Evolutionary conservation across 1,140 invertebrate genomes (phyloP).

Genomic region (Papilio aristodemus): DNA sequence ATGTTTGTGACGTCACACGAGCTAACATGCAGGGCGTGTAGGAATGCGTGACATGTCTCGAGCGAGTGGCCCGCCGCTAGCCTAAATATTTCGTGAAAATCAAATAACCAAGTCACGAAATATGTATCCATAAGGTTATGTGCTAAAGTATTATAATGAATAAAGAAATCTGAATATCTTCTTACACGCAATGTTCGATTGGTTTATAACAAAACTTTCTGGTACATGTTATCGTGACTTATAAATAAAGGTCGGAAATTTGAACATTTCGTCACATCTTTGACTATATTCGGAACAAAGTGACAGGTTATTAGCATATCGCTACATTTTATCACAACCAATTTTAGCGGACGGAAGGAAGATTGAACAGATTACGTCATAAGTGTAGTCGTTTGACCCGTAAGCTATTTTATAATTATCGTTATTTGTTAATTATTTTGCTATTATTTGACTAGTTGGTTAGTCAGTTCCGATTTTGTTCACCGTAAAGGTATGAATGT

Average conservation of each 20-base stretch:
- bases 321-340: too few relatives aligned
- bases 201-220: background rate
- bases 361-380: too few relatives aligned
- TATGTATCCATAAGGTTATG: background rate
- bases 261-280: background rate
- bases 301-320: too few relatives aligned
- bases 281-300: background rate
- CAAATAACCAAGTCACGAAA: background rate
- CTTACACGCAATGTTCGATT: too few relatives aligned
- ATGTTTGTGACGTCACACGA: background rate
- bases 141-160: background rate
- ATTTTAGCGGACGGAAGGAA: too few relatives aligned
- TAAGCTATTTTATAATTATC: too few relatives aligned
- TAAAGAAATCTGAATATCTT: background rate
- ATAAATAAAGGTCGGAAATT: background rate
- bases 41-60: background rate
- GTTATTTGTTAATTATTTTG: too few relatives aligned
- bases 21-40: background rate
- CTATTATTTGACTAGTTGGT: too few relatives aligned
- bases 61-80: background rate
- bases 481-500: too few relatives aligned
- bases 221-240: background rate
- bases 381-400: too few relatives aligned
- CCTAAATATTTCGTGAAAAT: constrained; percentile 8
- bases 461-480: too few relatives aligned